phyloP scores from a whole-genome alignment of 1,140 invertebrate species.

The Neoseiulus cucumeris region DNA sequence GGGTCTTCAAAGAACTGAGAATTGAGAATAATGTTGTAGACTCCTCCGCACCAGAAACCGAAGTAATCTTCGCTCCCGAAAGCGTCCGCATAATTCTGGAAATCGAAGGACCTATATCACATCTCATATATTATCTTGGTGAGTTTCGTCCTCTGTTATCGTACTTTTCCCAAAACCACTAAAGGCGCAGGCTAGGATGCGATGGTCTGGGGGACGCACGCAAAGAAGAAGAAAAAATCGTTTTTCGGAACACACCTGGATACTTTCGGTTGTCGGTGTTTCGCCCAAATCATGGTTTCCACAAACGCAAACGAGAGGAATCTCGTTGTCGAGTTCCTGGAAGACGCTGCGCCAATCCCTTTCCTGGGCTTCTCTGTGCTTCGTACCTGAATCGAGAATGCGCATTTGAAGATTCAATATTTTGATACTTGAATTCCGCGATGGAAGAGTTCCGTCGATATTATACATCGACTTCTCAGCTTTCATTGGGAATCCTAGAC shows the following conservation, averaged over 20 bases:
- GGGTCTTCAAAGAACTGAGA: constrained; percentile 31
- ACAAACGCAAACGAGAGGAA: constrained; percentile 35
- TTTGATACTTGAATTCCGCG: not conserved
- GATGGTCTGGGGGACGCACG: no score
- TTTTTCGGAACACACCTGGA: constrained; percentile 21
- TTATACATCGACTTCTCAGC: no score
- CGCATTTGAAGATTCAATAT: not conserved
- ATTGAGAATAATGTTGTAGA: constrained; percentile 36
- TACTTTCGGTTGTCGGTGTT: constrained; percentile 27
- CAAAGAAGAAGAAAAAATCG: no score
- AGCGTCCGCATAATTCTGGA: constrained; percentile 24
- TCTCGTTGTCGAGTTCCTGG: constrained; percentile 26
- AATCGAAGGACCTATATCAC: no score
- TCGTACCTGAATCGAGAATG: constrained; percentile 13
- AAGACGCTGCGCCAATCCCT: constrained; percentile 30
- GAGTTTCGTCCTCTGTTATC: no score
- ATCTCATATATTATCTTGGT: no score
- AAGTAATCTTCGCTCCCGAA: constrained; percentile 38
- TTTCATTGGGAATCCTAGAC: not conserved
- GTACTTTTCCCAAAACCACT: no score
- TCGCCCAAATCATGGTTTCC: constrained; percentile 39
- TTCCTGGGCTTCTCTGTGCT: constrained; percentile 26
- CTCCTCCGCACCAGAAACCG: constrained; percentile 33
- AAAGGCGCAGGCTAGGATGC: no score
- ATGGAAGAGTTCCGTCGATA: not conserved